These are phyloP conservation scores for Anolis apletophallus DNA, from an alignment of 2,797 vertebrate species.

Conservation along the genomic window DNA sequence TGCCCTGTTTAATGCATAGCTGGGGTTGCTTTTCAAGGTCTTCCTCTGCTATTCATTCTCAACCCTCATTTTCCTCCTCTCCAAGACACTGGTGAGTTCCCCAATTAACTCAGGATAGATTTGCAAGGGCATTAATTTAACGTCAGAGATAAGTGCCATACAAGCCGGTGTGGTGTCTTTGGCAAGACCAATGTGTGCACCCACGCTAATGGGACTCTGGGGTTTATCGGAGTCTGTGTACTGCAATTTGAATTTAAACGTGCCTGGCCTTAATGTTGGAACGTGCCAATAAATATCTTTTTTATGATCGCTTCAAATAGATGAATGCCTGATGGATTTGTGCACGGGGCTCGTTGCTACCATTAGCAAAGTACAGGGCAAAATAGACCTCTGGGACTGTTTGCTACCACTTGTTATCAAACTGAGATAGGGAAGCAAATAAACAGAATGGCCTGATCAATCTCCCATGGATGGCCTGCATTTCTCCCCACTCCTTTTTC, in stretches of 20 bases:
- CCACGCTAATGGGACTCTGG: conserved; percentile 20
- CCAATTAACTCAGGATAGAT: conserved; percentile 25
- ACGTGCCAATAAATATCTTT: conserved; percentile 33
- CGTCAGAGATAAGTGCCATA: conserved; percentile 13
- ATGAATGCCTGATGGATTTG: conserved; percentile 17
- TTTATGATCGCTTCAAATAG: conserved; percentile 32
- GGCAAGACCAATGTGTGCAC: background rate
- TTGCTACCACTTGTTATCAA: conserved; percentile 7
- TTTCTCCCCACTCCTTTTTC: background rate
- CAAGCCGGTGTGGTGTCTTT: background rate
- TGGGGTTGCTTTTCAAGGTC: conserved; percentile 7
- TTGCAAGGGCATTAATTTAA: conserved; percentile 22
- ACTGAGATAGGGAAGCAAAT: background rate
- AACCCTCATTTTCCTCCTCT: background rate
- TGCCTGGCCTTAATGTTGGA: conserved; percentile 19
- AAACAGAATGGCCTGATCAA: background rate
- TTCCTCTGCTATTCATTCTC: conserved; percentile 10
- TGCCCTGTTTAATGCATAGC: background rate
- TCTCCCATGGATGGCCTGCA: background rate
- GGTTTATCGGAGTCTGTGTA: conserved; percentile 16
- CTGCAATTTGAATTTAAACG: conserved; percentile 30
- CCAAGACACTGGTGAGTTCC: background rate
- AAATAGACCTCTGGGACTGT: conserved; percentile 12
- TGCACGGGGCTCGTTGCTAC: background rate
- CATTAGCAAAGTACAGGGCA: conserved; percentile 14